A percentile compares a stretch with the other conserved stretches of the same genome.
These are phyloP conservation scores for Echinometra lucunter DNA, from an alignment of 53 echinoderm and acorn worm species.

Conservation along the genomic window DNA sequence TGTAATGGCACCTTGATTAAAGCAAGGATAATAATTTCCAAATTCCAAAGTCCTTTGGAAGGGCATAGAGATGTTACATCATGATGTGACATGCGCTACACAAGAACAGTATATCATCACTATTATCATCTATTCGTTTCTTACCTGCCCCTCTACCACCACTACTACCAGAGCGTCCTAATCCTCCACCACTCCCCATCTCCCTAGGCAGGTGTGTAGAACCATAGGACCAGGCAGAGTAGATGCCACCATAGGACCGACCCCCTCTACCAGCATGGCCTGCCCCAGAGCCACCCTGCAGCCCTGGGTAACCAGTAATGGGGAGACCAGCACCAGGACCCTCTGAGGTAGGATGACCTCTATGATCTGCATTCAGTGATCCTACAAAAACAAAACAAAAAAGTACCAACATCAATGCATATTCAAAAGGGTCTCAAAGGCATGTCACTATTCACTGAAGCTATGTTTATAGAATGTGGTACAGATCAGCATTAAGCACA, in stretches of 20 bases:
- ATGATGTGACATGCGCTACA: no score
- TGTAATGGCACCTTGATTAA: no score
- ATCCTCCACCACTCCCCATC: slow-evolving; percentile 92
- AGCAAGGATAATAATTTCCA: no score
- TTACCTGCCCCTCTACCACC: slow-evolving; percentile 48
- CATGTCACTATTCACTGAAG: no score
- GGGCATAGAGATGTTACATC: no score
- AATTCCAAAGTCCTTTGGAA: no score
- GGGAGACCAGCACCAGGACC: slow-evolving; percentile 77
- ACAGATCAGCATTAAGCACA: no score
- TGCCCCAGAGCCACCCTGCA: slow-evolving; percentile 80
- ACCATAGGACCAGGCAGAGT: slow-evolving; percentile 84
- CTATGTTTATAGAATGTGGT: no score
- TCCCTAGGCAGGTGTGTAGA: slow-evolving; percentile 74
- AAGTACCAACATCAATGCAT: not conserved
- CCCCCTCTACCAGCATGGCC: slow-evolving; percentile 93
- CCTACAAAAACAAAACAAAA: not conserved
- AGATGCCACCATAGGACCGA: slow-evolving; percentile 75
- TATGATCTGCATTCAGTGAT: slow-evolving; percentile 7
- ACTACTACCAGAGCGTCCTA: slow-evolving; percentile 35
- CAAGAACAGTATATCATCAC: no score
- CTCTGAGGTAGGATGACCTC: slow-evolving; percentile 55
- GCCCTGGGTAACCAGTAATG: slow-evolving; percentile 36
- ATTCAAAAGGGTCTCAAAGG: no score
- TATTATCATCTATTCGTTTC: no score